Conservation (phyloP, 2,888 invertebrate species). For the Synanthedon tipuliformis region DNA sequence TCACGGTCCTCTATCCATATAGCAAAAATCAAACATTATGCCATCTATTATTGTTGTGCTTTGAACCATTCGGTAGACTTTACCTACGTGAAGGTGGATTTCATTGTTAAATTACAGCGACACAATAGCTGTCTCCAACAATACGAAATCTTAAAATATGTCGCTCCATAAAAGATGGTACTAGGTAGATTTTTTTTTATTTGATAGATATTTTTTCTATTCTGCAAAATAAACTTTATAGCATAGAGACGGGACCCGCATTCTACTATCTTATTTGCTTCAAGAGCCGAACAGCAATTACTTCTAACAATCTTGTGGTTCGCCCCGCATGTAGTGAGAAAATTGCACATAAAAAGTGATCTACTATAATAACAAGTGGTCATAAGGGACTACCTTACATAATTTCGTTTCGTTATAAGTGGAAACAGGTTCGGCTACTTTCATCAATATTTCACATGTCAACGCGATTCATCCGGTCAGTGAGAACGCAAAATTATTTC, state of each 20-base stretch:
- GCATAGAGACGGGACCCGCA: slow-evolving; percentile 43
- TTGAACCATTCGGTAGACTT: slow-evolving; percentile 56
- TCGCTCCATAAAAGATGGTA: slow-evolving; percentile 32
- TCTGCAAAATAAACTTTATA: slow-evolving; percentile 21
- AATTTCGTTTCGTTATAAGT: slow-evolving; percentile 27
- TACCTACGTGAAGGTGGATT: slow-evolving; percentile 33
- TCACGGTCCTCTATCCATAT: slow-evolving; percentile 38
- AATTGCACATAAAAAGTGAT: slow-evolving; percentile 54
- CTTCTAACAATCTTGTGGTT: slow-evolving; percentile 60
- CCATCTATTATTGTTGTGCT: slow-evolving; percentile 47
- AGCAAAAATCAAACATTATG: slow-evolving; percentile 59
- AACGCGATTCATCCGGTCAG: slow-evolving; percentile 41
- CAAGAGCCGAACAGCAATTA: slow-evolving; percentile 50
- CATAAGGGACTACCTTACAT: slow-evolving; percentile 19
- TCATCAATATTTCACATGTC: slow-evolving; percentile 25
- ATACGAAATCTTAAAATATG: slow-evolving; percentile 52
- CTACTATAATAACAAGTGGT: slow-evolving; percentile 47
- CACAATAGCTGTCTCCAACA: slow-evolving; percentile 53
- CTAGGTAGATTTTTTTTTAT: slow-evolving; percentile 36
- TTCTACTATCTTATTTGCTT: slow-evolving; percentile 38
- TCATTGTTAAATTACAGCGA: slow-evolving; percentile 49
- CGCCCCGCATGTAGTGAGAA: slow-evolving; percentile 53
- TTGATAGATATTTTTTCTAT: slow-evolving; percentile 18
- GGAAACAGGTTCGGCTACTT: slow-evolving; percentile 34
- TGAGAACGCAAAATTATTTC: slow-evolving; percentile 15